A percentile compares a stretch with the other conserved stretches of the same genome.
These are phyloP conservation scores for Rallus limicola DNA, from an alignment of 2,113 vertebrate species.

Conservation along the genomic window DNA sequence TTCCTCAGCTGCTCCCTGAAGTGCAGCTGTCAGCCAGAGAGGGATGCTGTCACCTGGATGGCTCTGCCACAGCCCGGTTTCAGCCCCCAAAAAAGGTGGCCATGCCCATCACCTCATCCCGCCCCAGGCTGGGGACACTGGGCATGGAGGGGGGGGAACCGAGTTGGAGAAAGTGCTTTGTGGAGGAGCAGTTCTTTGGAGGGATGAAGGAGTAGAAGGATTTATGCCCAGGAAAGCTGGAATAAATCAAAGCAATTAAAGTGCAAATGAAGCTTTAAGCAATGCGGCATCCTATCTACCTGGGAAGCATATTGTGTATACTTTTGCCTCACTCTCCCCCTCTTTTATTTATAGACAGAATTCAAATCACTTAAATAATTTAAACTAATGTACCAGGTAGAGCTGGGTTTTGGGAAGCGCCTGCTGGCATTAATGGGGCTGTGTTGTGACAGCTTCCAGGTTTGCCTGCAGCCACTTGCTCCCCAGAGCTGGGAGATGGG, in stretches of 20 bases:
- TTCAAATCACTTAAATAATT: slow-evolving; percentile 44
- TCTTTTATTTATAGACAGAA: slow-evolving; percentile 3
- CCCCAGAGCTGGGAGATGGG: neutral
- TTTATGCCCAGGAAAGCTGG: neutral
- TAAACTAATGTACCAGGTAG: slow-evolving; percentile 14
- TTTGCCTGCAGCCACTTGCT: neutral
- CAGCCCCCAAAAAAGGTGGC: rapidly evolving
- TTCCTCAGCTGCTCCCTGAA: neutral
- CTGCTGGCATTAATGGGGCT: neutral
- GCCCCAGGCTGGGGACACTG: neutral
- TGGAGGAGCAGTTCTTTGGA: neutral
- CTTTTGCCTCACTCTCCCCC: neutral
- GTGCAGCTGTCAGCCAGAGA: neutral
- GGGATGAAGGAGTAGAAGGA: neutral
- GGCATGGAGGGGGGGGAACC: rapidly evolving
- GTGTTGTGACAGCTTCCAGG: neutral
- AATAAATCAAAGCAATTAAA: slow-evolving; percentile 64
- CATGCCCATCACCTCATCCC: rapidly evolving
- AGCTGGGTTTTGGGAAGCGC: neutral
- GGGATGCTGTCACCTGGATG: rapidly evolving
- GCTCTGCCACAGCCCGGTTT: neutral
- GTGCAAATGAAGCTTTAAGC: slow-evolving; percentile 57
- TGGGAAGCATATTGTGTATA: neutral
- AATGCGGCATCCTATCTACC: neutral
- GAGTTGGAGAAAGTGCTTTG: neutral